phyloP scores from a whole-genome alignment of 2,113 vertebrate species.

The Potamarius usumacintae region DNA sequence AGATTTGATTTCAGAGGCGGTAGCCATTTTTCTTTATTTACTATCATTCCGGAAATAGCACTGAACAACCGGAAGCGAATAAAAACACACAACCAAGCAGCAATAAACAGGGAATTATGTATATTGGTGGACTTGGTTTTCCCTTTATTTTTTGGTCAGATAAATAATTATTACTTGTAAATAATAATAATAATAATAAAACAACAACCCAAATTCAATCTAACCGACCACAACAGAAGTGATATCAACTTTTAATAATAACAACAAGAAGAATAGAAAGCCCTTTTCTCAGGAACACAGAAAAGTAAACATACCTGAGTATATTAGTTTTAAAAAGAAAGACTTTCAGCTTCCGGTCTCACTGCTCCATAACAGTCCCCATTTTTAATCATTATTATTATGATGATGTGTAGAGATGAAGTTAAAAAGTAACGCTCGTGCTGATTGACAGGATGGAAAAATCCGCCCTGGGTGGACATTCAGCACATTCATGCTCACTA shows the following conservation, averaged over 20 bases:
- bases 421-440: slow-evolving; percentile 55
- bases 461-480: slow-evolving; percentile 33
- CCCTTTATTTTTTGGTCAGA: background rate
- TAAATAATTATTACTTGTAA: background rate
- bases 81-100: background rate
- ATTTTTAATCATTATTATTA: slow-evolving; percentile 53
- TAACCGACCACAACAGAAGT: no score
- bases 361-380: background rate
- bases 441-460: slow-evolving; percentile 73
- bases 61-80: background rate
- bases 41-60: background rate
- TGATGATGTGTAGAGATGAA: slow-evolving; percentile 42
- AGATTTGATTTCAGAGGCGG: background rate
- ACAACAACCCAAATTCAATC: no score
- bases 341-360: no score
- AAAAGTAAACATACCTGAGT: background rate
- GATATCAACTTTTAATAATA: no score
- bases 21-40: background rate
- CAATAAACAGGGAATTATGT: background rate
- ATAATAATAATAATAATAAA: background rate
- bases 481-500: background rate
- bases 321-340: background rate
- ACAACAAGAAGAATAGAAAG: background rate
- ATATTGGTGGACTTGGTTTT: background rate
- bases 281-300: background rate